Conservation (phyloP, 2,797 vertebrate genomes). For the Nothura maculosa region DNA sequence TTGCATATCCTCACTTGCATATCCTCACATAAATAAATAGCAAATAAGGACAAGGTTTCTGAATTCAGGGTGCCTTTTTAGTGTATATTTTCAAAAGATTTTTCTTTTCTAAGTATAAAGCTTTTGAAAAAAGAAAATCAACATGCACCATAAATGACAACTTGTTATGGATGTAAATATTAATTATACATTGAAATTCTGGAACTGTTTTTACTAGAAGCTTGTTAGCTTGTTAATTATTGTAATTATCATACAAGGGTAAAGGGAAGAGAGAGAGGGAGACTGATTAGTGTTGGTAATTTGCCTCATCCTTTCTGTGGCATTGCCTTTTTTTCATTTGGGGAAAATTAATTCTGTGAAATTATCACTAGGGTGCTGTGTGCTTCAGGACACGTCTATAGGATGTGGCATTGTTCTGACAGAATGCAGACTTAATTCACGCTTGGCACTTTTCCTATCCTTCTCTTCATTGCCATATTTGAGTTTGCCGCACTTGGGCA, state of each 20-base stretch:
- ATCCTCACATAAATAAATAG: constrained; percentile 42
- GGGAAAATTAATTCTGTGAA: constrained; percentile 74
- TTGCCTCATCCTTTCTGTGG: constrained; percentile 69
- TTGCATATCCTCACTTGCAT: constrained; percentile 9
- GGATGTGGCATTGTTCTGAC: constrained; percentile 23
- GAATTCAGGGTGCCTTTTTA: constrained; percentile 45
- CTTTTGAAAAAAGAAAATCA: constrained; percentile 61
- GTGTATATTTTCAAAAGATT: background rate
- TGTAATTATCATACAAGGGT: constrained; percentile 79
- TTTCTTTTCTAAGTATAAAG: constrained; percentile 39
- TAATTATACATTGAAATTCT: constrained; percentile 80
- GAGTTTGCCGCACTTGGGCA: constrained; percentile 19
- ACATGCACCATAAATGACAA: constrained; percentile 69
- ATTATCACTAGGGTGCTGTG: constrained; percentile 67
- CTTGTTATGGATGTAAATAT: constrained; percentile 80
- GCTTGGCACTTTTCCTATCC: constrained; percentile 64
- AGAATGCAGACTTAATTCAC: constrained; percentile 62
- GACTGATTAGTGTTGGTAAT: constrained; percentile 76
- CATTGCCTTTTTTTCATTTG: constrained; percentile 55
- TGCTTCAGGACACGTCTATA: constrained; percentile 53
- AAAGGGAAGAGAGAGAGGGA: constrained; percentile 70
- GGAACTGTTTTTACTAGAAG: constrained; percentile 79
- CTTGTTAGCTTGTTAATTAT: constrained; percentile 80
- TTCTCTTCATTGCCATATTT: background rate
- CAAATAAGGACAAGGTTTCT: constrained; percentile 33